Percentiles rank a stretch among this genome's conserved stretches.
Evolutionary conservation across 2,113 vertebrate genomes (phyloP).

Genomic region (Engystomops pustulosus): DNA sequence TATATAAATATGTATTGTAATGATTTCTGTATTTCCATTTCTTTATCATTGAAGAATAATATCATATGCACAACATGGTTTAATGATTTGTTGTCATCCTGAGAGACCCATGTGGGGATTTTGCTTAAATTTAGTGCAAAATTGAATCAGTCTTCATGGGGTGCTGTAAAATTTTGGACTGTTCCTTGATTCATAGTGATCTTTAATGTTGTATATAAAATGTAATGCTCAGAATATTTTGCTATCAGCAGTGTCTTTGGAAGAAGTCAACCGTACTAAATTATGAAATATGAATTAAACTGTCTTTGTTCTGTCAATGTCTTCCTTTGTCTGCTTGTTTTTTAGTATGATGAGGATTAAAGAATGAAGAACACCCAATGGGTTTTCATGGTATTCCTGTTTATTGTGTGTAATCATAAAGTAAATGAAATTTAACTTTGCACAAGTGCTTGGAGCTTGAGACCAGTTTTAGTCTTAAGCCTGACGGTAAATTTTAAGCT

Average conservation of each 20-base stretch:
- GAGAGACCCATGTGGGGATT: slow-evolving; percentile 4
- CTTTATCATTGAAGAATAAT: background rate
- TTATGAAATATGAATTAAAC: slow-evolving; percentile 73
- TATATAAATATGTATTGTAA: slow-evolving; percentile 24
- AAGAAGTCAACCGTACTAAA: slow-evolving; percentile 72
- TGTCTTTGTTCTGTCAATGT: slow-evolving; percentile 69
- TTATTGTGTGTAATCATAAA: no score
- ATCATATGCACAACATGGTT: slow-evolving; percentile 21
- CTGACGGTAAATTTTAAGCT: no score
- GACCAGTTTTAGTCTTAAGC: no score
- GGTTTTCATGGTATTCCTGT: no score
- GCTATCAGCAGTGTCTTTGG: slow-evolving; percentile 71
- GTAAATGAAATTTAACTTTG: no score
- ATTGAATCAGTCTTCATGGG: slow-evolving; percentile 45
- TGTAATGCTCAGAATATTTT: slow-evolving; percentile 74
- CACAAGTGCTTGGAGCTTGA: no score
- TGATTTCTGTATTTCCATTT: slow-evolving; percentile 21
- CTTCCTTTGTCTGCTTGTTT: slow-evolving; percentile 62
- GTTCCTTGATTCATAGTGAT: slow-evolving; percentile 67
- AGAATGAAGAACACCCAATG: no score
- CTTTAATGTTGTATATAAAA: slow-evolving; percentile 75
- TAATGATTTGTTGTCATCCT: background rate
- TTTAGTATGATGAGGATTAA: background rate
- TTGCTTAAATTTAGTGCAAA: slow-evolving; percentile 54
- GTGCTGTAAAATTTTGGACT: slow-evolving; percentile 61